Evolutionary conservation across 1,140 invertebrate species (phyloP), one percentile per base, ranked within the genome.

Genomic region (Dendroctonus ponderosae): DNA sequence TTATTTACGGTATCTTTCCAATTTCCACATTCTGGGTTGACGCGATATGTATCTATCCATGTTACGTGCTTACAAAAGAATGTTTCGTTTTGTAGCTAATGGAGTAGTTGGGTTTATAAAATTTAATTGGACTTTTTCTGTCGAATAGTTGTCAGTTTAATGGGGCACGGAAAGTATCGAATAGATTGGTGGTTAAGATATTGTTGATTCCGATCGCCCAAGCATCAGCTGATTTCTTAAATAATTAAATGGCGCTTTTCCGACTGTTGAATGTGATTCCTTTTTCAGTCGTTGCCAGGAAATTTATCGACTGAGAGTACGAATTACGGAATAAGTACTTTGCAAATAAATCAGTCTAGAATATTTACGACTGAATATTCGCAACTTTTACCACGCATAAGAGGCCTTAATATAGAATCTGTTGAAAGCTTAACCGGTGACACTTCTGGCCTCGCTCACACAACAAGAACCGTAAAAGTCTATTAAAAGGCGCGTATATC

Each of bases 331-430:
- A 26, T 26, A 26, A 26, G 26, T 26, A 26, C 26, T 2, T 26
- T 26, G 26, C 26, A 3, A 26, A 26, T 46, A 46, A 46, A 9
- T 12, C 8, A 46, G 7, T 38, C 52, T 26, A 60, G 49, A 60
- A 60, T 60, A 60, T 60, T 60, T 60, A 60, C 58, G 58, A 48
- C 38, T 60, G 58, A 60, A 60, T 60, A 60, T 60, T 60, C 49
- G 58, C 58, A 60, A 42, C 58, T 49, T 60, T 49, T 49, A 43
- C 15, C 11, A 39, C n/a, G 44, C n/a, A 49, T 49, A 60, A 60
- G 49, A 60, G 40, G 43, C 4, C 58, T 48, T 49, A 60, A 60
- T 60, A 48, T 46, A 49, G 43, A 15, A 11, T 46, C 11, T 39
- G 58, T 38, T 60, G 58, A 60, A 60, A 60, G 58, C 46, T 60